Percentiles rank a stretch among this genome's conserved stretches.
Evolutionary conservation across 2,797 vertebrate genomes (phyloP).

Genomic region (Mycteria americana): DNA sequence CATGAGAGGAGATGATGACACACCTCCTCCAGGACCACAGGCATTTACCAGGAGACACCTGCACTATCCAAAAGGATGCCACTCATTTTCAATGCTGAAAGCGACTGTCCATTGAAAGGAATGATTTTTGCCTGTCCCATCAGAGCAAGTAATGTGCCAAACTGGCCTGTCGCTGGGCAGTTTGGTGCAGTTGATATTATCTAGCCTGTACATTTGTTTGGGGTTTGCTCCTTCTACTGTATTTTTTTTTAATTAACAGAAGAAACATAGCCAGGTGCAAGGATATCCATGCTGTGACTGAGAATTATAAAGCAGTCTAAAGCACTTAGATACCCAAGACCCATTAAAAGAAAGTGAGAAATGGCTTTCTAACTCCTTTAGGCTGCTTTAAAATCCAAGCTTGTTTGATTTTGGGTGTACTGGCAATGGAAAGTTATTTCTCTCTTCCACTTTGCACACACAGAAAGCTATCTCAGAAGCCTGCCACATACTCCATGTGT

Average conservation of each 20-base stretch:
- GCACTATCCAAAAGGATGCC: neutral
- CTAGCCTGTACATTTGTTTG: neutral
- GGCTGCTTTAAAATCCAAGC: neutral
- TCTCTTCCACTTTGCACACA: neutral
- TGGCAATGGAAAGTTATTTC: neutral
- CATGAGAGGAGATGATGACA: neutral
- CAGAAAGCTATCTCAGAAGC: neutral
- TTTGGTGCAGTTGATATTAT: neutral
- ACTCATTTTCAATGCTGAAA: neutral
- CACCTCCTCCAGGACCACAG: neutral
- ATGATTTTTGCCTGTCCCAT: neutral
- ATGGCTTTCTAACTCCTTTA: neutral
- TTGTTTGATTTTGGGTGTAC: neutral
- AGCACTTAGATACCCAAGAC: neutral
- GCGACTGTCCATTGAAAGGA: neutral
- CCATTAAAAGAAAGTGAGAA: neutral
- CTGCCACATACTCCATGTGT: neutral
- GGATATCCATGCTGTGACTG: neutral
- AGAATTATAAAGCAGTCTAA: neutral
- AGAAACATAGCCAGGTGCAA: neutral
- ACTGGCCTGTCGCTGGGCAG: rapidly evolving
- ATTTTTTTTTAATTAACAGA: neutral
- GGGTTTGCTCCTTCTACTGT: neutral
- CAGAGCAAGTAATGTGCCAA: neutral
- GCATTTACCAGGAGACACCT: neutral